A percentile compares a stretch with the other conserved stretches of the same genome.
Evolutionary conservation across 2,797 vertebrate species (phyloP).

Genomic region (Cossypha dichroa): DNA sequence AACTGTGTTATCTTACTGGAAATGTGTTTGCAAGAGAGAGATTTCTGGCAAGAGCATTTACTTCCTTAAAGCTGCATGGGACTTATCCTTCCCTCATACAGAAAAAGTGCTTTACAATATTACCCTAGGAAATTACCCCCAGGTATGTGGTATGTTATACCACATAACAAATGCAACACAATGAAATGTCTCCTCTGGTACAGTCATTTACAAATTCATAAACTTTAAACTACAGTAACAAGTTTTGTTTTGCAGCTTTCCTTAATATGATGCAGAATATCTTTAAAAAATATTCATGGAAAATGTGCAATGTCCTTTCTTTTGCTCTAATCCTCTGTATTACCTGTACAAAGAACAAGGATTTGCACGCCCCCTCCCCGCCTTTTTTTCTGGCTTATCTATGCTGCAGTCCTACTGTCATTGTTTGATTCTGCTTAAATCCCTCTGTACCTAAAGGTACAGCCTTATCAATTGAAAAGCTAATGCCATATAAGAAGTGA

Average conservation of each 20-base stretch:
- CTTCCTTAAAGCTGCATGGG: background rate
- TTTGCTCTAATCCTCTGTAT: slow-evolving; percentile 41
- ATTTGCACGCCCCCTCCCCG: background rate
- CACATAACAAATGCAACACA: background rate
- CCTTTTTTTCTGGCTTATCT: slow-evolving; percentile 43
- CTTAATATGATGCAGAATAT: slow-evolving; percentile 38
- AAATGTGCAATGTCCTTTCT: slow-evolving; percentile 1
- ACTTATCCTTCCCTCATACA: background rate
- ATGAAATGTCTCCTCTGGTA: slow-evolving; percentile 13
- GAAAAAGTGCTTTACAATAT: background rate
- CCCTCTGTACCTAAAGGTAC: slow-evolving; percentile 67
- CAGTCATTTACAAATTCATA: background rate
- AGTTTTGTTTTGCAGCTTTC: slow-evolving; percentile 37
- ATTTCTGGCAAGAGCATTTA: background rate
- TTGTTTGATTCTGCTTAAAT: slow-evolving; percentile 73
- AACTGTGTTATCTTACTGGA: background rate
- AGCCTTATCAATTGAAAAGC: slow-evolving; percentile 76
- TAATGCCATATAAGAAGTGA: slow-evolving; percentile 74
- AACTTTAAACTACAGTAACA: slow-evolving; percentile 8
- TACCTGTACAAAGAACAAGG: slow-evolving; percentile 61
- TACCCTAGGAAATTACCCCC: background rate
- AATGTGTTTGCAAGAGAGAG: background rate
- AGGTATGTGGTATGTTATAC: background rate
- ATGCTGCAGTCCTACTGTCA: slow-evolving; percentile 51
- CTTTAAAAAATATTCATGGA: slow-evolving; percentile 44